These are phyloP conservation scores for Corythoichthys intestinalis DNA, from an alignment of 2,113 vertebrate species.

Conservation along the genomic window DNA sequence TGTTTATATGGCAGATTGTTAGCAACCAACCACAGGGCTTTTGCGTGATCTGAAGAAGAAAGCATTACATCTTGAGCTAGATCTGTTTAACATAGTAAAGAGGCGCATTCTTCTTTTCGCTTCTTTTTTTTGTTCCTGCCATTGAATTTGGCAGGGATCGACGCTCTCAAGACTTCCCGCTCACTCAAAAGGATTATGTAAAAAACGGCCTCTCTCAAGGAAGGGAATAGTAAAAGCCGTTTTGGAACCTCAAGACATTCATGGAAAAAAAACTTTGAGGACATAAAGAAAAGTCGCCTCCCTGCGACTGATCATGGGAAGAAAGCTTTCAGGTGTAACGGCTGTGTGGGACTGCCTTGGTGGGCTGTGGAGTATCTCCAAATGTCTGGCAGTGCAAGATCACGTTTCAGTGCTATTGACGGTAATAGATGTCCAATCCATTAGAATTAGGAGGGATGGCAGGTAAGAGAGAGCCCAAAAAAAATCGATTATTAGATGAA, in stretches of 20 bases:
- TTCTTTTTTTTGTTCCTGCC: not conserved
- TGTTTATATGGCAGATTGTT: conserved; percentile 3
- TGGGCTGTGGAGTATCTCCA: not conserved
- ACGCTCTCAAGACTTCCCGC: conserved; percentile 12
- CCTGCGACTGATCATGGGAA: not conserved
- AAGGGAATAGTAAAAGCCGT: conserved; percentile 3
- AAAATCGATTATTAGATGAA: no score
- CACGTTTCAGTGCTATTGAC: no score
- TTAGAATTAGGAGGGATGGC: no score
- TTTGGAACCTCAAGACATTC: conserved; percentile 4
- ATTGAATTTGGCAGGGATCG: conserved; percentile 12
- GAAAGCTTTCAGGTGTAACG: not conserved
- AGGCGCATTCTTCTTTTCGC: conserved; percentile 4
- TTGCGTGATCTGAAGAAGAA: not conserved
- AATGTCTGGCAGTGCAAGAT: not conserved
- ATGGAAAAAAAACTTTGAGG: not conserved
- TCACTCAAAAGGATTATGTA: conserved; percentile 14
- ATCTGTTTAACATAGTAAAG: conserved; percentile 15
- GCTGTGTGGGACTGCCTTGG: not conserved
- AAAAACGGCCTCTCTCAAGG: conserved; percentile 4
- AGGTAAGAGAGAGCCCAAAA: no score
- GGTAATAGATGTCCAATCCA: not conserved
- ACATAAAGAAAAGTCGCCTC: conserved; percentile 6
- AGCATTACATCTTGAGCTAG: conserved; percentile 8
- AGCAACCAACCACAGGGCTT: conserved; percentile 2